phyloP scores from a whole-genome alignment of 2,113 vertebrate genomes.

The Ammodytes dubius region DNA sequence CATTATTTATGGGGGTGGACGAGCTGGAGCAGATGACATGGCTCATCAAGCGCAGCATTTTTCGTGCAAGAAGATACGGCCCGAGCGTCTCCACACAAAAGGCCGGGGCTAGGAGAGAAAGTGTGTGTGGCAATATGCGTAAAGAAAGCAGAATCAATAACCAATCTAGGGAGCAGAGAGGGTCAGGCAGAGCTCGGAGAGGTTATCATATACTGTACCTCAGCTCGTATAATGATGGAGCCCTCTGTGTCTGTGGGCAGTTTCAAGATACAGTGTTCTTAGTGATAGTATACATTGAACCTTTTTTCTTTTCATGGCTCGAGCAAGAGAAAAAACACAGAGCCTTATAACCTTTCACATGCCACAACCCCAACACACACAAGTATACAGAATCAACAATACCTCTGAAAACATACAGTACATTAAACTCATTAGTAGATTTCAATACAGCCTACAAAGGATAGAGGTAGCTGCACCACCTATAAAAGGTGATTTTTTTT shows the following conservation, averaged over 20 bases:
- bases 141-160: constrained; percentile 84
- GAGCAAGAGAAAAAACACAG: constrained; percentile 1
- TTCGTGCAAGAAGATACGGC: constrained; percentile 77
- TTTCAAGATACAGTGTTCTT: constrained; percentile 23
- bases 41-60: constrained; percentile 78
- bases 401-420: not conserved
- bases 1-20: constrained; percentile 70
- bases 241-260: constrained; percentile 4
- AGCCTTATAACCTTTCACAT: not conserved
- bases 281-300: not conserved
- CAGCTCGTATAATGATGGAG: constrained; percentile 55
- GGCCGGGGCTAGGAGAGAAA: constrained; percentile 24
- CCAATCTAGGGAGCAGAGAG: constrained; percentile 80
- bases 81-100: constrained; percentile 46
- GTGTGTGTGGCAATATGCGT: constrained; percentile 64
- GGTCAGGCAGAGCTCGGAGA: constrained; percentile 71
- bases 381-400: not conserved
- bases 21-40: constrained; percentile 64
- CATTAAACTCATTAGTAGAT: too few species aligned
- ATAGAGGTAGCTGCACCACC: too few species aligned
- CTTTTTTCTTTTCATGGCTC: not conserved
- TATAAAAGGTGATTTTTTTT: too few species aligned
- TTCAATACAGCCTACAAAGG: too few species aligned
- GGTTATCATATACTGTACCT: constrained; percentile 72
- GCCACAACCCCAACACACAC: not conserved